phyloP scores from a whole-genome alignment of 1,140 invertebrate genomes.

The Thalassaphorura encarpata region DNA sequence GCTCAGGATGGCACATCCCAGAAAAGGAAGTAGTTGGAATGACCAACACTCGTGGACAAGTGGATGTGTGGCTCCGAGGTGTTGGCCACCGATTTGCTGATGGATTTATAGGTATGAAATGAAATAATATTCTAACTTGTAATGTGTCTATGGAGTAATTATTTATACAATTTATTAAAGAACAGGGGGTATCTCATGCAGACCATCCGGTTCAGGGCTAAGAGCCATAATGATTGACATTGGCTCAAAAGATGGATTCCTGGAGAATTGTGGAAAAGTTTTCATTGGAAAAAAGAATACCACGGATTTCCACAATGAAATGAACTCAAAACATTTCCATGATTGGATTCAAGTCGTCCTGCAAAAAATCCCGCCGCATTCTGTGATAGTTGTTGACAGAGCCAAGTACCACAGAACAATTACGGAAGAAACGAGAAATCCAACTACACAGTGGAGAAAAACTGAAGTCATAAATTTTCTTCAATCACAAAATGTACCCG shows the following conservation, averaged over 20 bases:
- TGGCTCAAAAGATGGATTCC: not conserved
- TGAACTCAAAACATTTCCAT: not conserved
- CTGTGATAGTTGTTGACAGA: conserved; percentile 1
- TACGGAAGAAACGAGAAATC: not conserved
- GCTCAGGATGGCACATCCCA: not conserved
- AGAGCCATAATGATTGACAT: not conserved
- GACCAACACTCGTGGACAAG: not conserved
- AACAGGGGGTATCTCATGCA: not conserved
- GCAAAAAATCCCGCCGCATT: not conserved
- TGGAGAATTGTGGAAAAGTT: not conserved
- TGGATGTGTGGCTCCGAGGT: not conserved
- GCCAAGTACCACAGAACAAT: not conserved
- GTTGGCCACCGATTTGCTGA: conserved; percentile 1
- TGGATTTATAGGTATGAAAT: not conserved
- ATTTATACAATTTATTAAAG: no score
- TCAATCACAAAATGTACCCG: not conserved
- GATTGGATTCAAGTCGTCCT: not conserved
- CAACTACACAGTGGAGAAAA: not conserved
- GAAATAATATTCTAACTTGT: no score
- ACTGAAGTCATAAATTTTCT: not conserved
- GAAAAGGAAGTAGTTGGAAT: not conserved
- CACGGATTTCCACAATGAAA: not conserved
- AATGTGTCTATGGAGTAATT: no score
- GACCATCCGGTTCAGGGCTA: not conserved
- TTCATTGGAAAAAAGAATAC: not conserved